These are phyloP conservation scores for Rattus rattus DNA, from an alignment of 2,113 vertebrate genomes.

Conservation along the genomic window DNA sequence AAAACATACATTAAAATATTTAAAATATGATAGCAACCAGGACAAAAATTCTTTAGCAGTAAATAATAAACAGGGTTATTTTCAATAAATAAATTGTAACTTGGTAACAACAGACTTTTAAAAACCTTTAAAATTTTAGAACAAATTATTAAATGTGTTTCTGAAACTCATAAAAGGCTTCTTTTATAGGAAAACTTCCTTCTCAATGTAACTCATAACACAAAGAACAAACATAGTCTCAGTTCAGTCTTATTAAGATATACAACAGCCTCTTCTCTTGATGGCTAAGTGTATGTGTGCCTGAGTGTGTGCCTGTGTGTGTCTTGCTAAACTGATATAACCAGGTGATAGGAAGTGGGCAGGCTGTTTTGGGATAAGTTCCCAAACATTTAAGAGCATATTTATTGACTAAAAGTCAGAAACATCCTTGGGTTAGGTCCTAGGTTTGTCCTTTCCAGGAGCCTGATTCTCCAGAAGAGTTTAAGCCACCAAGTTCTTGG, in stretches of 20 bases:
- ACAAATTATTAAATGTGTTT: constrained; percentile 76
- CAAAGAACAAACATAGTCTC: constrained; percentile 63
- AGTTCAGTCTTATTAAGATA: constrained; percentile 69
- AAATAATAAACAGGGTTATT: constrained; percentile 83
- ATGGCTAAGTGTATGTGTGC: background rate
- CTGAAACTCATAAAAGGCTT: constrained; percentile 80
- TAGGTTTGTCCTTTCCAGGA: background rate
- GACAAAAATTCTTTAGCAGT: constrained; percentile 84
- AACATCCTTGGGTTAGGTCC: background rate
- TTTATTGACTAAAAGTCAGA: background rate
- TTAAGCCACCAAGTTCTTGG: background rate
- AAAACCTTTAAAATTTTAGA: constrained; percentile 81
- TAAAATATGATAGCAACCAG: constrained; percentile 81
- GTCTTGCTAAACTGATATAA: background rate
- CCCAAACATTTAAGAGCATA: no score
- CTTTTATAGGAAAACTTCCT: constrained; percentile 43
- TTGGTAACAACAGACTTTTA: constrained; percentile 74
- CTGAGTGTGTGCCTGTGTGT: no score
- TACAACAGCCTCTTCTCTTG: constrained; percentile 52
- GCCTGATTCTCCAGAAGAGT: background rate
- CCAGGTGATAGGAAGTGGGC: background rate
- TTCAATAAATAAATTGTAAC: constrained; percentile 81
- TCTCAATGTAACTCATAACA: constrained; percentile 47
- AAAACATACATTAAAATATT: constrained; percentile 84
- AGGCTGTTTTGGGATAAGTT: background rate